Evolutionary conservation across 1,140 invertebrate species (phyloP).

Genomic region (Atta colombica): DNA sequence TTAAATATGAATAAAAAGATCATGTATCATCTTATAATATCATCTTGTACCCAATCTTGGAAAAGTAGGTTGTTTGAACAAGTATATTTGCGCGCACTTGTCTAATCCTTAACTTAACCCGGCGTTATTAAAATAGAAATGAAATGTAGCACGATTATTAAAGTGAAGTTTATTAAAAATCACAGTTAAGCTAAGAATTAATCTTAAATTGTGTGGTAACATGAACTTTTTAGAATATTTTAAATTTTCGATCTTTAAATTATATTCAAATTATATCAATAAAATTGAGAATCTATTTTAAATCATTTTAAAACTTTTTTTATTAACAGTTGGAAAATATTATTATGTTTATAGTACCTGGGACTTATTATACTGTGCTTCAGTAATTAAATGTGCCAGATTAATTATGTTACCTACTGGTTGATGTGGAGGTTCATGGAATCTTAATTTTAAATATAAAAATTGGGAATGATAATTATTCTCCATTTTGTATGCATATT

Average conservation of each 20-base stretch:
- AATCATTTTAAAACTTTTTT: too few species aligned
- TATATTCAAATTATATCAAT: too few species aligned
- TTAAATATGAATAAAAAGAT: background rate
- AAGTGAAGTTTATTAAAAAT: background rate
- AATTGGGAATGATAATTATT: background rate
- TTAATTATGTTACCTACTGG: background rate
- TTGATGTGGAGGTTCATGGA: background rate
- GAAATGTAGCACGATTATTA: background rate
- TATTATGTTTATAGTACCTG: background rate
- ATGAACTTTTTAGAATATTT: too few species aligned
- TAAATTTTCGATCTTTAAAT: too few species aligned
- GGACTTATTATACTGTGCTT: background rate
- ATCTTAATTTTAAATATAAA: background rate
- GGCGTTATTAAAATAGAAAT: background rate
- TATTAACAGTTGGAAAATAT: too few species aligned
- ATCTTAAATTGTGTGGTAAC: background rate
- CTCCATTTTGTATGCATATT: background rate
- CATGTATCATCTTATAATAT: slow-evolving; percentile 10
- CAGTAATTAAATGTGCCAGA: background rate
- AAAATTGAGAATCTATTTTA: too few species aligned
- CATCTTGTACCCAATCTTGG: background rate
- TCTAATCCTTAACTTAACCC: background rate
- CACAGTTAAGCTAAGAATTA: background rate
- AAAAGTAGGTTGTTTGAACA: slow-evolving; percentile 25
- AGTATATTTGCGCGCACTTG: background rate